Conservation (phyloP, 2,113 vertebrate species). For the Equus przewalskii region DNA sequence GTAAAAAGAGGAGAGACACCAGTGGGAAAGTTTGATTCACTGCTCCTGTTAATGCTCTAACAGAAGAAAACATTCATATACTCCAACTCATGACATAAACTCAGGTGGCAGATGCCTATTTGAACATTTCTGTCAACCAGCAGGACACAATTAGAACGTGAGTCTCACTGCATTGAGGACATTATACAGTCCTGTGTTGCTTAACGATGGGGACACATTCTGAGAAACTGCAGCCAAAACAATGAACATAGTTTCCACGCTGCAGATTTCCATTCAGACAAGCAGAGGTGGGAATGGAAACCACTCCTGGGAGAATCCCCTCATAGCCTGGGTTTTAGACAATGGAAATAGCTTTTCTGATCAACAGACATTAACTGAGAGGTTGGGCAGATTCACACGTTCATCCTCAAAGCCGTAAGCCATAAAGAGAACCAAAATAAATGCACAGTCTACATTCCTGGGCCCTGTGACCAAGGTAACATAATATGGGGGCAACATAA, state of each 20-base stretch:
- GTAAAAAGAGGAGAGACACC: not conserved
- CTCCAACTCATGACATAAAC: not conserved
- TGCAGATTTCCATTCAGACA: conserved; percentile 56
- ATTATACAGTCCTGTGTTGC: too few relatives aligned
- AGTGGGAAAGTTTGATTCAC: not conserved
- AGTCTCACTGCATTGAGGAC: not conserved
- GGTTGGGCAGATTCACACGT: not conserved
- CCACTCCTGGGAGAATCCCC: not conserved
- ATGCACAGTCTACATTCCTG: not conserved
- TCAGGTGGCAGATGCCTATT: not conserved
- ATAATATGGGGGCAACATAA: not conserved
- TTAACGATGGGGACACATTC: too few relatives aligned
- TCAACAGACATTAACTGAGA: conserved; percentile 20
- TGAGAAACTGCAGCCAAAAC: not conserved
- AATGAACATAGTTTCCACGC: not conserved
- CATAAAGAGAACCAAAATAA: conserved; percentile 22
- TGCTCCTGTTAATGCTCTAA: not conserved
- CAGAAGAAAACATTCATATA: not conserved
- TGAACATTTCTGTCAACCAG: conserved; percentile 11
- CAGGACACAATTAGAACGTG: conserved; percentile 17
- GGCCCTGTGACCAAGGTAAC: not conserved
- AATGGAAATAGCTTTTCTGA: conserved; percentile 37
- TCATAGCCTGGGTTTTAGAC: not conserved
- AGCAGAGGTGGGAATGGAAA: conserved; percentile 57
- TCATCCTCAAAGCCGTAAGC: not conserved